A percentile compares a stretch with the other conserved stretches of the same genome.
Evolutionary conservation across 2,888 invertebrate species (phyloP).

Genomic region (Lasioglossum zephyrum): DNA sequence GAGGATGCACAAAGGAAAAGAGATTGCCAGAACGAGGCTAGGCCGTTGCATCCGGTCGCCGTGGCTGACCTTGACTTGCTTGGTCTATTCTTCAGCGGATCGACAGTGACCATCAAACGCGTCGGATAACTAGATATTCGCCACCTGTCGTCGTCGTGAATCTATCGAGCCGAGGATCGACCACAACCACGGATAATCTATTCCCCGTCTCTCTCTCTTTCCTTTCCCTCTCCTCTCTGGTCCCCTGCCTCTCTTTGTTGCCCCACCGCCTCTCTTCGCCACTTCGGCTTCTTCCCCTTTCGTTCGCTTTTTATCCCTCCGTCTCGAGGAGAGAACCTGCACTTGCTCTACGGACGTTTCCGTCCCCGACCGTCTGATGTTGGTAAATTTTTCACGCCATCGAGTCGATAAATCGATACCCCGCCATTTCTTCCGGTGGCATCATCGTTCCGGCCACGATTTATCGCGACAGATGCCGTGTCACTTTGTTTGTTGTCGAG

Average conservation of each 20-base stretch:
- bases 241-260: not conserved
- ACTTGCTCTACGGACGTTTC: not conserved
- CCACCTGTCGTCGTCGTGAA: constrained; percentile 64
- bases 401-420: constrained; percentile 35
- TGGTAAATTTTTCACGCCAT: constrained; percentile 30
- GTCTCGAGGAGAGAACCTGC: not conserved
- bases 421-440: not conserved
- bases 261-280: not conserved
- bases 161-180: constrained; percentile 49
- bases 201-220: not conserved
- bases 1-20: constrained; percentile 53
- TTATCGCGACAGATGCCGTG: not conserved
- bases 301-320: constrained; percentile 22
- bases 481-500: not conserved
- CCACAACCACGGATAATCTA: constrained; percentile 57
- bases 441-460: not conserved
- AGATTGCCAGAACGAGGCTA: constrained; percentile 53
- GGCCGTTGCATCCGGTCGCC: constrained; percentile 65
- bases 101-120: constrained; percentile 52
- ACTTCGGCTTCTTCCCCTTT: constrained; percentile 11
- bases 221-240: not conserved
- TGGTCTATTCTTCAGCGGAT: constrained; percentile 59
- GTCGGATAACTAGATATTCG: constrained; percentile 56
- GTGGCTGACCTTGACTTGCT: constrained; percentile 62
- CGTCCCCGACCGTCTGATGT: constrained; percentile 23